Conservation (phyloP, 2,888 invertebrate species). For the Cryptocephalus moraei region DNA sequence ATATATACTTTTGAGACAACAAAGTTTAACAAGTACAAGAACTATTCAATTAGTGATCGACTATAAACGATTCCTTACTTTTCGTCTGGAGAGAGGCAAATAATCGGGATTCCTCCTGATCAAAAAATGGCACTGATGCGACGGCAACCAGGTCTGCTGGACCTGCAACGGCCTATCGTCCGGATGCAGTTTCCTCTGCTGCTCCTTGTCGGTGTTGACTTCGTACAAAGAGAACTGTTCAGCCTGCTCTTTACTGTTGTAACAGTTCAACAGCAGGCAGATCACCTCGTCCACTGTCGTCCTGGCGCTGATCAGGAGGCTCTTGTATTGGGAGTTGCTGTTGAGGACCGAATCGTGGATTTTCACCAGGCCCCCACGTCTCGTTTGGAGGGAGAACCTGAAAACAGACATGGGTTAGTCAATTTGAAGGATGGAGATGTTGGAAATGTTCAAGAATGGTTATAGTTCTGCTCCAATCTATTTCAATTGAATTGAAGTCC, state of each 20-base stretch:
- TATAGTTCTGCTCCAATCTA: too few relatives aligned
- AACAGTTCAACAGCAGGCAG: conserved; percentile 73
- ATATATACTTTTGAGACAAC: too few relatives aligned
- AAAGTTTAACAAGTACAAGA: too few relatives aligned
- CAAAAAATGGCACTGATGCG: conserved; percentile 67
- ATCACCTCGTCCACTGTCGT: conserved; percentile 84
- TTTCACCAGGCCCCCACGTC: conserved; percentile 83
- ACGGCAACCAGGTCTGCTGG: conserved; percentile 60
- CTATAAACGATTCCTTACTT: too few relatives aligned
- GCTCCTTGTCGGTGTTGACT: conserved; percentile 66
- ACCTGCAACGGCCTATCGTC: conserved; percentile 77
- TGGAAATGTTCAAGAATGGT: too few relatives aligned
- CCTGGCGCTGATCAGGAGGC: conserved; percentile 76
- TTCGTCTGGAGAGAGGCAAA: conserved; percentile 47
- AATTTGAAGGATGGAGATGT: too few relatives aligned
- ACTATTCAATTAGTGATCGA: too few relatives aligned
- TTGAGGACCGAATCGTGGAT: conserved; percentile 86
- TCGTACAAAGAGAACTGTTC: conserved; percentile 83
- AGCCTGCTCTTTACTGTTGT: conserved; percentile 71
- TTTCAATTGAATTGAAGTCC: too few relatives aligned
- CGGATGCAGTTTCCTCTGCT: conserved; percentile 79
- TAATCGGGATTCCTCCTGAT: conserved; percentile 74
- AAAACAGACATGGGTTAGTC: conserved; percentile 20
- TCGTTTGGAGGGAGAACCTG: conserved; percentile 79
- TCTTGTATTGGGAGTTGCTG: conserved; percentile 88